Evolutionary conservation across 2,888 invertebrate genomes (phyloP), one percentile per base, ranked within the genome.

Genomic region (Leptodirus hochenwartii): DNA sequence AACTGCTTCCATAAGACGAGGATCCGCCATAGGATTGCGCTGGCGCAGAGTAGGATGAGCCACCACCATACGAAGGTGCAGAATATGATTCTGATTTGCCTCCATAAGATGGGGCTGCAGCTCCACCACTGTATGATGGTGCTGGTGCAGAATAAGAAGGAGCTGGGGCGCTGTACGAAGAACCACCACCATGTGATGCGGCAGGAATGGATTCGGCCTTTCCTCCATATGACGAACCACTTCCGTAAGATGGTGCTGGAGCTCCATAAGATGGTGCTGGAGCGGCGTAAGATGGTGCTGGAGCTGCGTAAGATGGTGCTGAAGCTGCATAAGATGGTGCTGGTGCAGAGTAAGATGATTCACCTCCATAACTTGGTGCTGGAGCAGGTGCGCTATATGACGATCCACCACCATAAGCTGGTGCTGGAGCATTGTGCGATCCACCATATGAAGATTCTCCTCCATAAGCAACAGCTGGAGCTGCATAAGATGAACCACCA

Each of bases 21-120:
- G 41, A 36, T 31, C 42, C 39, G 11, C 39, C 40, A 23, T 32
- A 29, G 26, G 43, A 43, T 9, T 35, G 34, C 15, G 40, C 36
- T 15, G 37, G 15, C 10, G 37, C 33, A 2, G 32, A 29, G 20
- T 28, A 29, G 6, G 8, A 8, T 20, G n/a, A n/a, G n/a, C n/a
- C n/a, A n/a, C n/a, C n/a, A n/a, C n/a, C n/a, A n/a, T n/a, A n/a
- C n/a, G n/a, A 6, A 8, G 22, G 17, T n/a, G 30, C 24, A 6
- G 30, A 14, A 9, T 5, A 12, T 25, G 29, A 28, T 14, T 38
- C n/a, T 20, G 6, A 9, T 20, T 20, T 30, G 13, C 24, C 33
- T 27, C 25, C n/a, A 27, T 35, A 36, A 4, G 36, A 12, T n/a
- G 40, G 30, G 6, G 31, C 22, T 22, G 31, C 29, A 29, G 36